Evolutionary conservation across 1,140 invertebrate genomes (phyloP), one percentile per base, ranked within the genome.

Genomic region (Micrasema longulum): DNA sequence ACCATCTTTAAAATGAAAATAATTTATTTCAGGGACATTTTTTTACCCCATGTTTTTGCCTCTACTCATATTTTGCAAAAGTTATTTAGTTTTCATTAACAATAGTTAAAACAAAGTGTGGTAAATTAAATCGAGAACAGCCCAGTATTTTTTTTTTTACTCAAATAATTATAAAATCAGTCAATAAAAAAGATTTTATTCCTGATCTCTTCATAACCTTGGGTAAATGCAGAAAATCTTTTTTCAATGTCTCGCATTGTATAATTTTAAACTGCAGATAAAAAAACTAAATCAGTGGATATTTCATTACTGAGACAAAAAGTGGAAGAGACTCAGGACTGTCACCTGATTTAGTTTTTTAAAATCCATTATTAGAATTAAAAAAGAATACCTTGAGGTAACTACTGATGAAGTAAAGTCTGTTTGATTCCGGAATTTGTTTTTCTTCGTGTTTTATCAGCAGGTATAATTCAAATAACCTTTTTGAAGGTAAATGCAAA

Each of bases 391-490:
- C 83, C 77, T 82, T 78, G 18, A 84, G 65, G 41, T 74, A 71
- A 55, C 77, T 70, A 62, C 82, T 75, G 73, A 85, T 77, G 76
- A 83, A 84, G 73, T 85, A 85, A 20, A 85, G 71, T 76, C 83
- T 83, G 72, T 85, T 85, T 72, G 76, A 69, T 74, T 81, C 80
- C 66, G 73, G 7, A 31, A 4, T 79, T 14, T 79, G 78, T 68
- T 78, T 71, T 67, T 31, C 77, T 76, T 76, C 84, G 82, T 69
- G 72, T 76, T 78, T 80, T 76, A 41, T 80, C 82, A 20, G 71
- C 69, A 74, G 78, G 31, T 78, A 79, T 70, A 85, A 78, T 55
- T 78, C 77, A 14, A 79, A 5, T 63, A 85, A 76, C 45, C 77
- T 80, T 73, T 73, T 80, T 5, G 78, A 35, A 6, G 81, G 72